Evolutionary conservation across 1,140 invertebrate species (phyloP).

Genomic region (Drosophila mojavensis): DNA sequence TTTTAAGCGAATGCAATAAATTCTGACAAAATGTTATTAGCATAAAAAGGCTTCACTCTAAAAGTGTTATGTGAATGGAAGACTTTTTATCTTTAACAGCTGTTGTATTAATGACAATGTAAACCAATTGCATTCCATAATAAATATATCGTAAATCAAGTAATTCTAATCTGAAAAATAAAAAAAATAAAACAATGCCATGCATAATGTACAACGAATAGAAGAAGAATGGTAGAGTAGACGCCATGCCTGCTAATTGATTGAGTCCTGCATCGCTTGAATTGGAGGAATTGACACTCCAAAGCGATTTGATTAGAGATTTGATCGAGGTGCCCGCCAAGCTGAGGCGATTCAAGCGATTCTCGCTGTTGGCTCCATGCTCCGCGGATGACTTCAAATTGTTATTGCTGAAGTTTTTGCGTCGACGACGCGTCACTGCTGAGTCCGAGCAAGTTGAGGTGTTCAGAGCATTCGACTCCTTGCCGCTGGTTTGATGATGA

Average conservation of each 20-base stretch:
- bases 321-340: constrained; percentile 86
- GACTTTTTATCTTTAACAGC: no score
- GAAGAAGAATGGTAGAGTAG: neutral
- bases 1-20: no score
- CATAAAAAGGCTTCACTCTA: neutral
- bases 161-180: neutral
- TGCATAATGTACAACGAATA: constrained; percentile 34
- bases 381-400: constrained; percentile 69
- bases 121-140: no score
- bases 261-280: constrained; percentile 89
- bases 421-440: constrained; percentile 74
- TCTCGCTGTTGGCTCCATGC: constrained; percentile 72
- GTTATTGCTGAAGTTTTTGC: constrained; percentile 77
- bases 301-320: constrained; percentile 90
- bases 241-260: constrained; percentile 87
- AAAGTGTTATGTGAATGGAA: neutral
- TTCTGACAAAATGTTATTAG: no score
- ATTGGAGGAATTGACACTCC: constrained; percentile 89
- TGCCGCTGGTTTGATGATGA: constrained; percentile 46
- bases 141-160: no score
- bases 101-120: no score
- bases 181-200: neutral
- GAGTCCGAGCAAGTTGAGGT: constrained; percentile 83
- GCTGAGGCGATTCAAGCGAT: constrained; percentile 77
- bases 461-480: constrained; percentile 78